Conservation (phyloP, 2,113 vertebrate genomes). For the Datnioides undecimradiatus region DNA sequence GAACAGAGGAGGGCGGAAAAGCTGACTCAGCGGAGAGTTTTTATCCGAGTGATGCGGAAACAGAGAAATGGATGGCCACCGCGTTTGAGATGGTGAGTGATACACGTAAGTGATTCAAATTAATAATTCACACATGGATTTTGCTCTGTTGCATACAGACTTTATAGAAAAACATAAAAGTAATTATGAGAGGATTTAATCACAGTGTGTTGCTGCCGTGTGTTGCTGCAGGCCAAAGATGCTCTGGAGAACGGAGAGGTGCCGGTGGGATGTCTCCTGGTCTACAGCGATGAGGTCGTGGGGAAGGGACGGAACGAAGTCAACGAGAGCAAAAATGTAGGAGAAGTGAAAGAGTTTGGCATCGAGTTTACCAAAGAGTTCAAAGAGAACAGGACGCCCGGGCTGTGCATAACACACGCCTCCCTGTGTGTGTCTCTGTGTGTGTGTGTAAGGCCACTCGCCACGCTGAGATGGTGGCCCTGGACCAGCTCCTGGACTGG, state of each 20-base stretch:
- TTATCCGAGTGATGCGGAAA: slow-evolving; percentile 69
- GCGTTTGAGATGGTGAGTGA: slow-evolving; percentile 83
- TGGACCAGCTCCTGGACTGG: slow-evolving; percentile 92
- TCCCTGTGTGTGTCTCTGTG: background rate
- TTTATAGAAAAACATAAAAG: no score
- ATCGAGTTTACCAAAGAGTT: background rate
- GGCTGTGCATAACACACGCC: background rate
- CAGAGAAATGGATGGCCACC: slow-evolving; percentile 79
- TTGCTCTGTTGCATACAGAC: no score
- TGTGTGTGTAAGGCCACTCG: slow-evolving; percentile 90
- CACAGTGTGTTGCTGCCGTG: background rate
- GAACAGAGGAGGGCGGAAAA: slow-evolving; percentile 8
- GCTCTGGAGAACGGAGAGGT: slow-evolving; percentile 92
- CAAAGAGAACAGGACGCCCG: background rate
- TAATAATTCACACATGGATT: background rate
- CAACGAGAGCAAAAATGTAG: slow-evolving; percentile 95
- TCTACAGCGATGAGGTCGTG: slow-evolving; percentile 86
- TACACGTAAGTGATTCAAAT: background rate
- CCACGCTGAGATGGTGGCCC: slow-evolving; percentile 95
- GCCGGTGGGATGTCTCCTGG: slow-evolving; percentile 95
- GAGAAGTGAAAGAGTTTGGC: slow-evolving; percentile 32
- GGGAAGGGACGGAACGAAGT: slow-evolving; percentile 94
- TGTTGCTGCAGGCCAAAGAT: slow-evolving; percentile 85
- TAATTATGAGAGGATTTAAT: no score
- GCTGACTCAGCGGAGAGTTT: slow-evolving; percentile 8